Evolutionary conservation across 2,113 vertebrate species (phyloP).

Genomic region (Actenoides lindsayi): DNA sequence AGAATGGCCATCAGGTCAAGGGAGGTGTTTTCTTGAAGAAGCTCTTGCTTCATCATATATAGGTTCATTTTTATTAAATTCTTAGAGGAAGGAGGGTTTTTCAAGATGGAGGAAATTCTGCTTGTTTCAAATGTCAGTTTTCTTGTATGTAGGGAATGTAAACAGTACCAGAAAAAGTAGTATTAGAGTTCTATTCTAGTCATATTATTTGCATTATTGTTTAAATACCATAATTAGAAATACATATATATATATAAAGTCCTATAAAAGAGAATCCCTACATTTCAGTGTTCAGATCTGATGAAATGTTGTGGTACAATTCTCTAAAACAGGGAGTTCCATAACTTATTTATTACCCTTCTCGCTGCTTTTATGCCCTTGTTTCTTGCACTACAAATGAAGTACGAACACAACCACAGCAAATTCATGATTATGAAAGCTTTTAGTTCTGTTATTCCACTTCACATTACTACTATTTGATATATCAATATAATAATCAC

Average conservation of each 20-base stretch:
- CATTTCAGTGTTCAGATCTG: not conserved
- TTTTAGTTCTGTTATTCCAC: not conserved
- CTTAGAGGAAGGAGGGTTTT: not conserved
- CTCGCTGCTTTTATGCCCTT: not conserved
- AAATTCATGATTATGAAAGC: not conserved
- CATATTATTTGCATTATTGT: not conserved
- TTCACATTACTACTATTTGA: not conserved
- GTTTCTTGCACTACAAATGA: not conserved
- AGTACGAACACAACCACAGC: not conserved
- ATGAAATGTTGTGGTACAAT: not conserved
- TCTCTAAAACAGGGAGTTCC: not conserved
- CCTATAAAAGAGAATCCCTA: not conserved
- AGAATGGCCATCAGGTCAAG: rapidly evolving
- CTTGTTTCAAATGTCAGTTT: not conserved
- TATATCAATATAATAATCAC: not conserved
- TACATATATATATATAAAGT: not conserved
- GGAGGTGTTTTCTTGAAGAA: not conserved
- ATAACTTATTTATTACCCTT: not conserved
- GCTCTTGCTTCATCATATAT: rapidly evolving
- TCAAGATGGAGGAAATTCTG: not conserved
- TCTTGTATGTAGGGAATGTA: not conserved
- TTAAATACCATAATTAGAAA: not conserved
- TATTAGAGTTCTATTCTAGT: not conserved
- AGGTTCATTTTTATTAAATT: not conserved
- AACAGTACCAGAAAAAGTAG: not conserved